phyloP scores from a whole-genome alignment of 2,888 invertebrate species.

The Oligia fasciuncula region DNA sequence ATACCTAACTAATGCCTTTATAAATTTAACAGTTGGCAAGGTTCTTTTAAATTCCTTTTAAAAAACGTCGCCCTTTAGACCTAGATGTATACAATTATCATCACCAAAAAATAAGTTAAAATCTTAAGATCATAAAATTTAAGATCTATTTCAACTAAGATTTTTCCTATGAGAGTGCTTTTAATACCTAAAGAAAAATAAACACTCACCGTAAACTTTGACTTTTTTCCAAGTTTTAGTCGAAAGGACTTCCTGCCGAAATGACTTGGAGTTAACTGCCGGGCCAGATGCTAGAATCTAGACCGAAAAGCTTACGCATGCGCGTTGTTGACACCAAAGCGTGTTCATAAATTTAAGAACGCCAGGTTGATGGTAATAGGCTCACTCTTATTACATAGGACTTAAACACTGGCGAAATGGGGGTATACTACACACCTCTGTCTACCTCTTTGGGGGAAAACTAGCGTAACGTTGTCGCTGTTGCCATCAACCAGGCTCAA shows the following conservation, averaged over 20 bases:
- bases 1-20: too few species aligned
- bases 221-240: not conserved
- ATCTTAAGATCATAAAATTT: not conserved
- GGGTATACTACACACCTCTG: too few species aligned
- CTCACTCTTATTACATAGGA: not conserved
- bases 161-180: not conserved
- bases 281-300: conserved; percentile 8
- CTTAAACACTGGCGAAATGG: too few species aligned
- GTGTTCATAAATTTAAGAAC: conserved; percentile 6
- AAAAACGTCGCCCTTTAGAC: too few species aligned
- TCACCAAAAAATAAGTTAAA: not conserved
- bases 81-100: not conserved
- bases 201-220: conserved; percentile 11
- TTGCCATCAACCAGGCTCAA: too few species aligned
- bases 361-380: too few species aligned
- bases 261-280: conserved; percentile 5
- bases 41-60: not conserved
- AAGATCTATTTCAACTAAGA: not conserved
- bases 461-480: too few species aligned
- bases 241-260: not conserved
- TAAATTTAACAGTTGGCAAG: not conserved
- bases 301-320: conserved; percentile 10
- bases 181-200: not conserved
- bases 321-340: not conserved
- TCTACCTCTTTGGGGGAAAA: too few species aligned